phyloP scores from a whole-genome alignment of 2,113 vertebrate species.

The Girardinichthys multiradiatus region DNA sequence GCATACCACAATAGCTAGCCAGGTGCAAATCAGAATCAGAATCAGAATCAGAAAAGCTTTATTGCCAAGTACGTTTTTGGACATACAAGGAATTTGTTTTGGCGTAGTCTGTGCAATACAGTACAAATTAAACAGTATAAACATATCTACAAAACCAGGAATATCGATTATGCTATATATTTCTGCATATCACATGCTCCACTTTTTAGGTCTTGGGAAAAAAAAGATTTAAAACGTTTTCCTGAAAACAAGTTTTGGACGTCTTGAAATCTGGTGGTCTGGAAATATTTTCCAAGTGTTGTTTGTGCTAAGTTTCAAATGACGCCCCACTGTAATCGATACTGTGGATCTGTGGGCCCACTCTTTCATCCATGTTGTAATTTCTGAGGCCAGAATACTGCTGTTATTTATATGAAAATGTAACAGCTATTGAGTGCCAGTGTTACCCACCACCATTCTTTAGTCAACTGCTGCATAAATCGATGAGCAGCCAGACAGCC shows the following conservation, averaged over 20 bases:
- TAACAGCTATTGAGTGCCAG: conserved; percentile 62
- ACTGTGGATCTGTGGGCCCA: conserved; percentile 16
- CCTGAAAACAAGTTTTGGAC: background rate
- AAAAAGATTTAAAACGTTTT: background rate
- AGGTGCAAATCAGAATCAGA: conserved; percentile 22
- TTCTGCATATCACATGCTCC: background rate
- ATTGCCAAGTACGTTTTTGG: too few species aligned
- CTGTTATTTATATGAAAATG: conserved; percentile 75
- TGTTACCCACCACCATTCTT: conserved; percentile 41
- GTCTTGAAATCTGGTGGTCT: background rate
- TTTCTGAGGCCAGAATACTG: conserved; percentile 50
- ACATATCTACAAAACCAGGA: background rate
- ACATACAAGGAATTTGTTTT: too few species aligned
- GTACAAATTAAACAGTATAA: too few species aligned
- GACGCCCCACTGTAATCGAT: conserved; percentile 32
- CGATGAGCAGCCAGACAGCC: conserved; percentile 59
- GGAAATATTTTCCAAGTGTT: background rate
- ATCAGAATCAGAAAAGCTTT: too few species aligned
- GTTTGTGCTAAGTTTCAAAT: conserved; percentile 12
- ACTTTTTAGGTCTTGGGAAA: background rate
- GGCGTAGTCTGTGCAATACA: too few species aligned
- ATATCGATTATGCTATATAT: background rate
- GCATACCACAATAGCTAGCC: conserved; percentile 42
- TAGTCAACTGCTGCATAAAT: conserved; percentile 65
- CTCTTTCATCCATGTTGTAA: conserved; percentile 42